These are phyloP conservation scores for Spea multiplicata DNA, from an alignment of 2,113 vertebrate species.

Conservation along the genomic window DNA sequence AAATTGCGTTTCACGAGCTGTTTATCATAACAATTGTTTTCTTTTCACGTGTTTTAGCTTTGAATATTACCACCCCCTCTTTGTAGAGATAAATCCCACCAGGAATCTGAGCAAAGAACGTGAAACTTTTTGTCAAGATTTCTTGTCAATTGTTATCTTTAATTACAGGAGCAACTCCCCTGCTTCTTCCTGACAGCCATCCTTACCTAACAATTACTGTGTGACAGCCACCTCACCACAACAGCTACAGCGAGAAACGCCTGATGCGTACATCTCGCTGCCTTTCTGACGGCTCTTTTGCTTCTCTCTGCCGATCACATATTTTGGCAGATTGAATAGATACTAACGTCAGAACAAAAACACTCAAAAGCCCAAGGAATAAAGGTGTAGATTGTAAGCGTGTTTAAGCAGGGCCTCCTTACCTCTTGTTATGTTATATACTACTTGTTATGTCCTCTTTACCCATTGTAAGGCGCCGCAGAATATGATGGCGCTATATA, in stretches of 20 bases:
- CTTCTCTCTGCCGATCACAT: constrained; percentile 14
- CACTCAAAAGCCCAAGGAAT: neutral
- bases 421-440: neutral
- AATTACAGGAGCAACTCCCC: constrained; percentile 35
- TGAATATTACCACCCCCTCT: neutral
- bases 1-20: too few species aligned
- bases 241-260: constrained; percentile 9
- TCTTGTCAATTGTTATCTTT: constrained; percentile 35
- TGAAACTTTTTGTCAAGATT: constrained; percentile 13
- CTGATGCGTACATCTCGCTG: constrained; percentile 17
- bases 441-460: neutral
- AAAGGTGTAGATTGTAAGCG: too few species aligned
- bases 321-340: constrained; percentile 30
- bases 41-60: neutral
- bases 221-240: constrained; percentile 23
- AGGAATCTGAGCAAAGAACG: constrained; percentile 10
- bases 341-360: constrained; percentile 12
- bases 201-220: constrained; percentile 37
- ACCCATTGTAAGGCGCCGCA: too few species aligned
- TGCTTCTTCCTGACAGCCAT: constrained; percentile 30
- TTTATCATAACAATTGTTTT: neutral
- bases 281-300: constrained; percentile 19
- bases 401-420: neutral
- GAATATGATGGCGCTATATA: too few species aligned
- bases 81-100: neutral